phyloP scores from a whole-genome alignment of 2,797 vertebrate genomes.

The Buphagus erythrorhynchus region DNA sequence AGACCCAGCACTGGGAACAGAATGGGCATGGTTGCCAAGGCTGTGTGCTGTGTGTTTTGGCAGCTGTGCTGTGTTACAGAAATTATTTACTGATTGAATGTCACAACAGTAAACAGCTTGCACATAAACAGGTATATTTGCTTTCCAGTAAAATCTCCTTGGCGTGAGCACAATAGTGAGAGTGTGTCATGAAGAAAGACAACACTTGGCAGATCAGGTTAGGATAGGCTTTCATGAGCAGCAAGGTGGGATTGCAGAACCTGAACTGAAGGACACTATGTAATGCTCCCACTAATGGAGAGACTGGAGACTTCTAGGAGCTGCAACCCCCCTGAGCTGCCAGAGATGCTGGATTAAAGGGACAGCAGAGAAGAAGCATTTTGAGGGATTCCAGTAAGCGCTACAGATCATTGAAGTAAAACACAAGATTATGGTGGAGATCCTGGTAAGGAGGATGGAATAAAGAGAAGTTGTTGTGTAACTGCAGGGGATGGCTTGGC shows the following conservation, averaged over 20 bases:
- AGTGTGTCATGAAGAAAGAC: not conserved
- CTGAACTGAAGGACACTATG: not conserved
- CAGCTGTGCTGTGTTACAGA: not conserved
- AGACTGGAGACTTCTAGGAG: not conserved
- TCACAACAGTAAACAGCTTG: not conserved
- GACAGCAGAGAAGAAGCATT: not conserved
- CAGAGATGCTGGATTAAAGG: not conserved
- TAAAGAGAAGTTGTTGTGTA: not conserved
- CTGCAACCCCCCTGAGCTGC: not conserved
- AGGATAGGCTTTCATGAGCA: not conserved
- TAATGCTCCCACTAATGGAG: not conserved
- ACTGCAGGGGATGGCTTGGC: not conserved
- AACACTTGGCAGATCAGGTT: not conserved
- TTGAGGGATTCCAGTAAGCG: not conserved
- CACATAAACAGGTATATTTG: not conserved
- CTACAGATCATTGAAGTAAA: not conserved
- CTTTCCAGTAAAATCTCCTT: not conserved
- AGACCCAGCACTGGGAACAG: not conserved
- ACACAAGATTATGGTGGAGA: not conserved
- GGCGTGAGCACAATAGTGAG: not conserved
- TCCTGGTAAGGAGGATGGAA: not conserved
- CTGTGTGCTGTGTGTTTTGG: not conserved
- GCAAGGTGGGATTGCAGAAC: not conserved
- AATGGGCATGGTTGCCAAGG: not conserved
- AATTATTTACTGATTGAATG: not conserved